Base-by-base conservation (phyloP, 2,113 vertebrate genomes). In the Malurus elegans region DNA sequence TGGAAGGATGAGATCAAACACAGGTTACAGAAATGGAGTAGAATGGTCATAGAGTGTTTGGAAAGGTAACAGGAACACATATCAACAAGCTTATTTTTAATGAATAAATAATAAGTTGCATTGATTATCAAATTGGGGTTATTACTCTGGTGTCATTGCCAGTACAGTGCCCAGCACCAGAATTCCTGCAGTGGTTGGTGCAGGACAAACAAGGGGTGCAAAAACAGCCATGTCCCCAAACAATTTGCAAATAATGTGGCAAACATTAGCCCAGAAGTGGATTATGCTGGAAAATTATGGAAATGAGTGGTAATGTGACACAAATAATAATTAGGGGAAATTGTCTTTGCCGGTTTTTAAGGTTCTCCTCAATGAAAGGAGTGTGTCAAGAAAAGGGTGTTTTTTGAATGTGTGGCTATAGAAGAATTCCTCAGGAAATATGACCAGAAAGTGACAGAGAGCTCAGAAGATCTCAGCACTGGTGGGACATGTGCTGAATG, bases 351-450 rank as follows among this genome's bases (percentile, higher is more conserved):
- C 36, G 13, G 0, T 0, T 72, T 69, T 47, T 60, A 13, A 34
- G 6, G 12, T 69, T 69, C 18, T 64, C 3, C 32, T 65, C 40
- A 32, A 58, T 42, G 11, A 64, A 86, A 57, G 24, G 18, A 65
- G 3, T 16, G 3, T 64, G 54, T 64, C 17, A 64, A 60, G 42
- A 75, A 86, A 50, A 36, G 18, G 2, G 1, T 38, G 17, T 0
- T 11, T 61, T 79, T 64, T 56, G 21, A 56, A 80, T 24, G 4
- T 32, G 23, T 56, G 24, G 29, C 17, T 61, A 25, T 14, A 10
- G 14, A 73, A 79, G 31, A 57, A 6, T 75, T 89, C 48, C 24
- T 79, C 21, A 44, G n/a, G 20, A 93, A 74, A 50, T 48, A 31
- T 16, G 26, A 32, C 10, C 36, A 62, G 45, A 70, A 64, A 53